Conservation (phyloP, 2,797 vertebrate species). For the Merluccius polli region DNA sequence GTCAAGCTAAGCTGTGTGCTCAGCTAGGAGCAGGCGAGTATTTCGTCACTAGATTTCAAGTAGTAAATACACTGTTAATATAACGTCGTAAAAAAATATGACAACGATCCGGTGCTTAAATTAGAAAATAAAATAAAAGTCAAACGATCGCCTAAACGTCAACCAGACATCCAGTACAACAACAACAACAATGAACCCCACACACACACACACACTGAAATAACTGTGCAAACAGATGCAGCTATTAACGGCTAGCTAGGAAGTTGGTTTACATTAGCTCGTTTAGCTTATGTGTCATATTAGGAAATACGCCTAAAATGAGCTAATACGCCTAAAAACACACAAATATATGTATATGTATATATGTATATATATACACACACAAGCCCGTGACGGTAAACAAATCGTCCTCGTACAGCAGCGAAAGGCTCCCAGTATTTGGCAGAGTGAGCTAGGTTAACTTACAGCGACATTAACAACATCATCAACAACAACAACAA, state of each 20-base stretch:
- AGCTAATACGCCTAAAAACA: neutral
- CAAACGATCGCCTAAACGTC: neutral
- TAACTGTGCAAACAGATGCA: neutral
- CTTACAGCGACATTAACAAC: slow-evolving; percentile 60
- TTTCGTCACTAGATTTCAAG: slow-evolving; percentile 26
- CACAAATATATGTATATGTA: too few relatives aligned
- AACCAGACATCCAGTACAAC: neutral
- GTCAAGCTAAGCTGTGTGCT: slow-evolving; percentile 16
- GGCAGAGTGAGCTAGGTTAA: slow-evolving; percentile 57
- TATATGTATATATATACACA: neutral
- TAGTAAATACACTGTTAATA: neutral
- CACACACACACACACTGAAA: neutral
- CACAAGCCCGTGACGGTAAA: slow-evolving; percentile 15
- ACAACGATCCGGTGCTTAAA: neutral
- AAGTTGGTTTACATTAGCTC: neutral
- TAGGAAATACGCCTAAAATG: neutral
- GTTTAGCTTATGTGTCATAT: neutral
- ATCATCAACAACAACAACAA: slow-evolving; percentile 53
- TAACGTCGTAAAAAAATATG: neutral
- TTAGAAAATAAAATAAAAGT: neutral
- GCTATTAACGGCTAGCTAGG: neutral
- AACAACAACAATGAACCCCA: neutral
- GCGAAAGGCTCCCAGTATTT: slow-evolving; percentile 44
- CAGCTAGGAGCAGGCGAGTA: slow-evolving; percentile 9
- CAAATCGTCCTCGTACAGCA: slow-evolving; percentile 34